Conservation (phyloP, 2,888 invertebrate species). For the Chaetogeoica ovagalla region DNA sequence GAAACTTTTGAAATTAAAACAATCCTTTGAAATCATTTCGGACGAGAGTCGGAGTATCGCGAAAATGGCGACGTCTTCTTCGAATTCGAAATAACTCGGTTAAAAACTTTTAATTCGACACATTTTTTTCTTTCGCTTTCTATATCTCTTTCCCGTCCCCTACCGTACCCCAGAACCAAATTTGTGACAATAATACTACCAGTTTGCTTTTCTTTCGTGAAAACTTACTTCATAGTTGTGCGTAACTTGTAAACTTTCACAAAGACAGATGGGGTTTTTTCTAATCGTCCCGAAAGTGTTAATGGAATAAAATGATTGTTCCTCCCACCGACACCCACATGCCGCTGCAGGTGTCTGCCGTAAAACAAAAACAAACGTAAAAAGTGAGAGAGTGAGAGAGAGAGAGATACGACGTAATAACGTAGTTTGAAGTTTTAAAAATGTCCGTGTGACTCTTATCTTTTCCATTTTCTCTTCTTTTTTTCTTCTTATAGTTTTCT, state of each 20-base stretch:
- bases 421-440: background rate
- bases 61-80: background rate
- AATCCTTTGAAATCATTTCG: conserved; percentile 36
- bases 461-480: too few relatives aligned
- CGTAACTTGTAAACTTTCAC: conserved; percentile 34
- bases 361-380: conserved; percentile 9
- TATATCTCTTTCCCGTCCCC: too few relatives aligned
- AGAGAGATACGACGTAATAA: background rate
- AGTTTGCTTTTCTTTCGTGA: conserved; percentile 8
- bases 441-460: background rate
- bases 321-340: too few relatives aligned
- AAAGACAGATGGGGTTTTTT: conserved; percentile 13
- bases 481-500: too few relatives aligned
- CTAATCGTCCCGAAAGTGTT: conserved; percentile 26
- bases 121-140: background rate
- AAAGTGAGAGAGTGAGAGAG: background rate
- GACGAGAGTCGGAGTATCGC: background rate
- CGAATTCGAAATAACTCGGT: conserved; percentile 41
- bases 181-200: conserved; percentile 39
- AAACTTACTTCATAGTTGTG: conserved; percentile 26
- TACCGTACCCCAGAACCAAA: background rate
- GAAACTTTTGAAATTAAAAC: conserved; percentile 41
- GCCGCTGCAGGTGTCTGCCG: background rate
- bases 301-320: conserved; percentile 29
- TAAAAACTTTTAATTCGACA: conserved; percentile 34